phyloP scores from a whole-genome alignment of 2,888 invertebrate species.

The Allacma fusca region DNA sequence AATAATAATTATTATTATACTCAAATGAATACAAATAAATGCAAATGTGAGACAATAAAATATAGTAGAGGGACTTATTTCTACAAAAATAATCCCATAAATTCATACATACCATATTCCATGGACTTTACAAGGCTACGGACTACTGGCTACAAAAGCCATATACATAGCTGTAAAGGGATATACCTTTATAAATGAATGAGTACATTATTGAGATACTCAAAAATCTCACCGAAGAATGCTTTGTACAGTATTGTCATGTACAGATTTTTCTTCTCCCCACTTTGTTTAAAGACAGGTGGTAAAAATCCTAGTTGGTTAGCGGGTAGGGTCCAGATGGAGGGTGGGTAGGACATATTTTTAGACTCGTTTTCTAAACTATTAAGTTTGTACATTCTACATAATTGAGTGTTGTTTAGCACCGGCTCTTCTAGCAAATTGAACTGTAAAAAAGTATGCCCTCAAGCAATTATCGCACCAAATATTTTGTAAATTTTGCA shows the following conservation, averaged over 20 bases:
- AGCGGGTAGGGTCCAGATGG: conserved; percentile 24
- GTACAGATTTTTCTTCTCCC: conserved; percentile 11
- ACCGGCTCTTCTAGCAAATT: neutral
- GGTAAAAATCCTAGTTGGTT: conserved; percentile 29
- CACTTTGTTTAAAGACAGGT: neutral
- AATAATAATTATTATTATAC: no score
- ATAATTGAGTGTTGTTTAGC: conserved; percentile 31
- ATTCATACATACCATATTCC: no score
- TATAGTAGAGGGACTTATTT: no score
- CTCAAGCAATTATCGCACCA: no score
- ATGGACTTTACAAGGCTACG: no score
- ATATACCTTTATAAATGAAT: no score
- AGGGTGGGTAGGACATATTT: conserved; percentile 17
- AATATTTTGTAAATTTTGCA: neutral
- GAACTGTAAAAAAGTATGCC: neutral
- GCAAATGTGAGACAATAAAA: no score
- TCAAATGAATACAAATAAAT: no score
- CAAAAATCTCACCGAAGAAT: conserved; percentile 25
- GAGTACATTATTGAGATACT: no score
- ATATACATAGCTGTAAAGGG: no score
- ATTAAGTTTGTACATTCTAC: conserved; percentile 37
- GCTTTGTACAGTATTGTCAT: conserved; percentile 30
- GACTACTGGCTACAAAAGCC: no score
- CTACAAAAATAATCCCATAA: no score
- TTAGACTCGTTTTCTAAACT: conserved; percentile 14